Evolutionary conservation across 2,797 vertebrate genomes (phyloP), one percentile per base, ranked within the genome.

Genomic region (Syngnathus rostellatus): DNA sequence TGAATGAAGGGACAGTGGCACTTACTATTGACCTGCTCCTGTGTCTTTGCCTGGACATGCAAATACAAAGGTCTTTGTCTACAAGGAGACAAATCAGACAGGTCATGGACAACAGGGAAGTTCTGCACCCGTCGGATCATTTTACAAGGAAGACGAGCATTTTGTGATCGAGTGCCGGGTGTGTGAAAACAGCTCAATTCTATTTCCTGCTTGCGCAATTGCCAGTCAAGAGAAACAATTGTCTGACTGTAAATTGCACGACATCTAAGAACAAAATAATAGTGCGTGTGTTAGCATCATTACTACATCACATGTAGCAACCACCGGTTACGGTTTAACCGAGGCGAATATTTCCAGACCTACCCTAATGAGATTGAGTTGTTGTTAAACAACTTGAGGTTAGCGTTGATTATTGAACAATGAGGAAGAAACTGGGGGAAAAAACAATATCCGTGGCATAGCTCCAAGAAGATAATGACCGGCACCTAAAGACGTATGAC

Each of bases 51-150:
- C 70, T 91, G 90, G 66, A 93, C 89, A 38, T 91, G 87, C 55
- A 93, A 87, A 89, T 93, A 92, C 75, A 93, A 84, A 64, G 91
- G 89, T 69, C 91, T 86, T 79, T 85, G 89, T 77, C 92, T 93
- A 69, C 77, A 59, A 87, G 74, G 72, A 70, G 78, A 73, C 55
- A 19, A 71, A 80, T 70, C 2, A 74, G 59, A 80, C 67, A 74
- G 23, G 37, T 68, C 51, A 76, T 17, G 45, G 45, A 66, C 65
- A 70, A 64, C n/a, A 58, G 0, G 54, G 6, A 51, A 68, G 8
- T 16, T 64, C 3, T 37, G 6, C n/a, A 65, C 21, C 31, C 48
- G n/a, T 45, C 19, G 19, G 48, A 8, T 19, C 2, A 21, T 40
- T 25, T 6, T 23, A 62, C 19, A 43, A 25, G 14, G 19, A 45